Percentiles rank a stretch among this genome's conserved stretches.
phyloP scores from a whole-genome alignment of 2,797 vertebrate species.

The Macropus fuliginosus region DNA sequence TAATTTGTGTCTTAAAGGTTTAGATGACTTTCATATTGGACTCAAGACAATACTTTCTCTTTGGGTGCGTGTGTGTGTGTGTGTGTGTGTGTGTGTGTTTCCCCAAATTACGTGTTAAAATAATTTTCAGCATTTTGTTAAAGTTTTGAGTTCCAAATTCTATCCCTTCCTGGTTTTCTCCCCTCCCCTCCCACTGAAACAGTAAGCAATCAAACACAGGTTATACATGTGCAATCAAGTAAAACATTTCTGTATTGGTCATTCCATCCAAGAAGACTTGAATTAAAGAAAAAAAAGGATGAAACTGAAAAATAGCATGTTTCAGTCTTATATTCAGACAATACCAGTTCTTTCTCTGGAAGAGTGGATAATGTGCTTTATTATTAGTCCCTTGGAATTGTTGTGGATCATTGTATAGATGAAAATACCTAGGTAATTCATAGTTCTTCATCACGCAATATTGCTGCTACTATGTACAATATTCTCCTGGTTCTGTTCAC shows the following conservation, averaged over 20 bases:
- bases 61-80: background rate
- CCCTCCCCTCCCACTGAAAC: background rate
- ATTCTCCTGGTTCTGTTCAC: background rate
- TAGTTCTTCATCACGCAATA: background rate
- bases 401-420: background rate
- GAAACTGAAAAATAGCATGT: too few species aligned
- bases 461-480: background rate
- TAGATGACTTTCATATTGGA: background rate
- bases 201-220: background rate
- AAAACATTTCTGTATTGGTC: background rate
- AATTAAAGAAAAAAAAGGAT: background rate
- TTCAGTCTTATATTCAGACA: too few species aligned
- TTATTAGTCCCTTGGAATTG: background rate
- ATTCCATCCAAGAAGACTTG: background rate
- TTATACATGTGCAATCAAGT: background rate
- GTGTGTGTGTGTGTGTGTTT: background rate
- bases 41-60: background rate
- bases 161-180: background rate
- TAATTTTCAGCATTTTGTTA: background rate
- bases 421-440: background rate
- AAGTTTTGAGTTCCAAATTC: background rate
- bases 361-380: background rate
- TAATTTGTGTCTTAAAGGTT: background rate
- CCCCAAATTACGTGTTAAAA: background rate
- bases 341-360: background rate